Conservation (phyloP, 1,140 invertebrate genomes). For the Trachymyrmex cornetzi region DNA sequence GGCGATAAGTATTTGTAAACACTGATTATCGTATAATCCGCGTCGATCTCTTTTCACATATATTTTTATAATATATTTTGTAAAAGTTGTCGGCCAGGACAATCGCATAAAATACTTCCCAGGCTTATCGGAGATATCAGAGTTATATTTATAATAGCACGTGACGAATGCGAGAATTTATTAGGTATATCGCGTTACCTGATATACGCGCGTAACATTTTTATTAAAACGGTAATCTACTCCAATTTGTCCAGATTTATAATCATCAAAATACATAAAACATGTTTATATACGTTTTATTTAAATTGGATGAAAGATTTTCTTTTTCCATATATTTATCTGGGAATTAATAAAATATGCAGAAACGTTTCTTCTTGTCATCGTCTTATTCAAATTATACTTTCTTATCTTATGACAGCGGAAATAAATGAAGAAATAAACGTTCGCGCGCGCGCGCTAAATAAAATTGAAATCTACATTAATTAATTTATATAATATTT, state of each 20-base stretch:
- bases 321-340: not conserved
- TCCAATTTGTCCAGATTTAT: not conserved
- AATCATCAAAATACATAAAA: conserved; percentile 13
- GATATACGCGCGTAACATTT: conserved; percentile 37
- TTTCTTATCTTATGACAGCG: not conserved
- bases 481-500: conserved; percentile 15
- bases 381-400: not conserved
- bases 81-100: not conserved
- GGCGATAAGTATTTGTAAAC: conserved; percentile 19
- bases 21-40: not conserved
- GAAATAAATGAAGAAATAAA: not conserved
- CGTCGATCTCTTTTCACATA: not conserved
- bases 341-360: conserved; percentile 17
- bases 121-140: not conserved
- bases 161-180: conserved; percentile 59
- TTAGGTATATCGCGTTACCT: conserved; percentile 50
- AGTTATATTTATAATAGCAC: conserved; percentile 8
- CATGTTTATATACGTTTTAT: not conserved
- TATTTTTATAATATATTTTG: not conserved
- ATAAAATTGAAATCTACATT: not conserved
- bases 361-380: not conserved
- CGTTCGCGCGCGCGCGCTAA: too few relatives aligned
- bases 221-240: conserved; percentile 14
- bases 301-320: not conserved
- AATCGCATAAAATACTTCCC: not conserved